phyloP scores from a whole-genome alignment of 2,797 vertebrate species.

The Lutjanus campechanus region DNA sequence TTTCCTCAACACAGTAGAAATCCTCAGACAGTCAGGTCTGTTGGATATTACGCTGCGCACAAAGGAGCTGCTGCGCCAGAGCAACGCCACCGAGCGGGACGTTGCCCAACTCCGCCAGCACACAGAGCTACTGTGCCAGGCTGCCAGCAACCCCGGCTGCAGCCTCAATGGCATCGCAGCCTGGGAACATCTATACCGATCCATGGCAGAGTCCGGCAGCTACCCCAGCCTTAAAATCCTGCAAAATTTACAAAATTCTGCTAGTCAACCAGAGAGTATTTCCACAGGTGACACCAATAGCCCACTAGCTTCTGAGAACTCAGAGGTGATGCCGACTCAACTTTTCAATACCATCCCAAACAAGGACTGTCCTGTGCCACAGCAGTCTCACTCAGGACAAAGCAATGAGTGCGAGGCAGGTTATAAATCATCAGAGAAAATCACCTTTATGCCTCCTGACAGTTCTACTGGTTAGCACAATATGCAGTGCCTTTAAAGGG shows the following conservation, averaged over 20 bases:
- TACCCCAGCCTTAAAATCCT: slow-evolving; percentile 73
- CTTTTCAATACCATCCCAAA: slow-evolving; percentile 26
- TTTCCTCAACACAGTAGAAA: slow-evolving; percentile 82
- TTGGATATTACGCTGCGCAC: slow-evolving; percentile 83
- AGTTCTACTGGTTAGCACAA: slow-evolving; percentile 75
- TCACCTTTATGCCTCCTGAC: slow-evolving; percentile 73
- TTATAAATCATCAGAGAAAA: slow-evolving; percentile 35
- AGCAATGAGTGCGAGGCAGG: slow-evolving; percentile 10
- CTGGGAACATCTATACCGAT: slow-evolving; percentile 71
- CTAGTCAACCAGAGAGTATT: slow-evolving; percentile 19
- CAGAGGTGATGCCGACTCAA: slow-evolving; percentile 13
- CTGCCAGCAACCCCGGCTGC: slow-evolving; percentile 41
- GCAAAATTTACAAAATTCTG: slow-evolving; percentile 33
- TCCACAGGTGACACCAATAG: slow-evolving; percentile 13
- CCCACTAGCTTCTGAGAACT: slow-evolving; percentile 14
- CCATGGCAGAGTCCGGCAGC: slow-evolving; percentile 79
- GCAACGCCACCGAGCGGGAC: slow-evolving; percentile 69
- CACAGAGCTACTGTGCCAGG: slow-evolving; percentile 80
- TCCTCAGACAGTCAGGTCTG: slow-evolving; percentile 82
- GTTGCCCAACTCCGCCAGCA: slow-evolving; percentile 82
- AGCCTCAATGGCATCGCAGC: slow-evolving; percentile 6
- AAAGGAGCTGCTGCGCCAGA: slow-evolving; percentile 83
- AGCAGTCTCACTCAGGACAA: slow-evolving; percentile 24
- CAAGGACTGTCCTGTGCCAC: slow-evolving; percentile 19
- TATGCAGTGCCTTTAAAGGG: slow-evolving; percentile 45